Percentiles rank a stretch among this genome's conserved stretches.
Conservation (phyloP, 1,140 invertebrate genomes). For the Lanistes nyassanus region DNA sequence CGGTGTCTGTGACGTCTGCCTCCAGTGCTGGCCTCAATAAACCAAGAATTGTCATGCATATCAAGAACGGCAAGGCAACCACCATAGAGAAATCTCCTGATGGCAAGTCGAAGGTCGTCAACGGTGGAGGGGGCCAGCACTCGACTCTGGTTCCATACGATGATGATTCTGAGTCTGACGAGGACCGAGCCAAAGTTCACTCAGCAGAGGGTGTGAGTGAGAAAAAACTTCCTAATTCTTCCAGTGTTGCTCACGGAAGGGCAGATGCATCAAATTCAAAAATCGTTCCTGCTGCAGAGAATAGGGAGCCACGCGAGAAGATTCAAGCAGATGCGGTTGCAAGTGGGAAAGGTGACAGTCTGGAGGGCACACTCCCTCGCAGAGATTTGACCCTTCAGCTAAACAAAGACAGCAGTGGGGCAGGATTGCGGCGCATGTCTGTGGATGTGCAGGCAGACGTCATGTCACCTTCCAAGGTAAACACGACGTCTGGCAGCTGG, state of each 20-base stretch:
- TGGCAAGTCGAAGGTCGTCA: conserved; percentile 48
- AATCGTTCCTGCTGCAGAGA: conserved; percentile 9
- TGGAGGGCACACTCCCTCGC: conserved; percentile 17
- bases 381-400: neutral
- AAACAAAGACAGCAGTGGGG: conserved; percentile 17
- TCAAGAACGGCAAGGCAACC: conserved; percentile 62
- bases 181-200: conserved; percentile 24
- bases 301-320: conserved; percentile 23
- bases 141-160: conserved; percentile 62
- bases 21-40: conserved; percentile 26
- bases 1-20: too few relatives aligned
- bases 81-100: conserved; percentile 57
- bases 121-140: conserved; percentile 28
- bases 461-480: conserved; percentile 39
- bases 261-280: too few relatives aligned
- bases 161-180: conserved; percentile 63
- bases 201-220: neutral
- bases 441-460: conserved; percentile 30
- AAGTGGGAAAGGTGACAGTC: conserved; percentile 12
- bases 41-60: conserved; percentile 63
- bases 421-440: conserved; percentile 15
- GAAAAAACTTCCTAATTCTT: conserved; percentile 46
- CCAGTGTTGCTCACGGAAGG: conserved; percentile 36
- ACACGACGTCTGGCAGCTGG: conserved; percentile 60
- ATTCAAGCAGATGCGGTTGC: conserved; percentile 11